Evolutionary conservation across 2,888 invertebrate genomes (phyloP), one percentile per base, ranked within the genome.

Genomic region (Altica lythri): DNA sequence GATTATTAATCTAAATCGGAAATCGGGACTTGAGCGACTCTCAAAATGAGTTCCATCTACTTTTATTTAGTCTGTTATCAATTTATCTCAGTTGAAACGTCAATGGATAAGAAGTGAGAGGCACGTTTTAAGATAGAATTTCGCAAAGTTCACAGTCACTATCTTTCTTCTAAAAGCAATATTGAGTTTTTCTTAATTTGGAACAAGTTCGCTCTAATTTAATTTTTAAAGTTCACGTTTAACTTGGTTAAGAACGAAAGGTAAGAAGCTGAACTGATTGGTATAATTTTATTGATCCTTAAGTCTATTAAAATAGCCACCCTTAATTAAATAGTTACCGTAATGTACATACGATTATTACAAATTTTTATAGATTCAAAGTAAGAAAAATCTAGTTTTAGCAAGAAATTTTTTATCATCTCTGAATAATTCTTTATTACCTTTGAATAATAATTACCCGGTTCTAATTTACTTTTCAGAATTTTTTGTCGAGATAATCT

Each of bases 101-200:
- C 35, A 17, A n/a, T 14, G 35, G 16, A 35, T 27, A 30, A 30
- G 6, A 6, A 45, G 45, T 45, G 38, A 38, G 40, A 38, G 4
- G 27, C 48, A 38, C 38, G 48, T 29, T 47, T 25, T 18, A 40
- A 48, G 35, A 43, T 22, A 48, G 53, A 34, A 55, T 42, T 45
- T 42, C 47, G 32, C 43, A 49, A 53, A 49, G 56, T 56, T 53
- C 48, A 44, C 43, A 30, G 42, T 49, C 30, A 45, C 45, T 38
- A 30, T 37, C 22, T 12, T 49, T 55, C 48, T 18, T 45, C 56
- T 45, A 35, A 34, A 47, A 47, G 45, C 56, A 37, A 52, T 56
- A 56, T 56, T 53, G 48, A 52, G 56, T 56, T 56, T 56, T 45
- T 52, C 48, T 40, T 56, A 56, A 56, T 56, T 52, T 49, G 34